Base-by-base conservation (phyloP, 2,888 invertebrate genomes). In the Craniophora ligustri region DNA sequence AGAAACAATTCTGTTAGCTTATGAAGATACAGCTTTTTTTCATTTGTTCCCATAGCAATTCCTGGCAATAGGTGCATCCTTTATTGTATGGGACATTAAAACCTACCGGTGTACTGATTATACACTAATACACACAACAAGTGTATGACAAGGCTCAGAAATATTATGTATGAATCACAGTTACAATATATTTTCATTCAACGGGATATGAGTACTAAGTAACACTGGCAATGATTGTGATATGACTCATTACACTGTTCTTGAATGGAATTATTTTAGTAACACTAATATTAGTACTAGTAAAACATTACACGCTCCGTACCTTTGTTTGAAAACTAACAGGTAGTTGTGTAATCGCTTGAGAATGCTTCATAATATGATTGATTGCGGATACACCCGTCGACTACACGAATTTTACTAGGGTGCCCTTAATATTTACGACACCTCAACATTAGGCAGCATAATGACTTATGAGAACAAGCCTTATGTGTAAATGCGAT, bases 361-460 rank as follows among this genome's bases (percentile, higher is more conserved):
- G 31, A 44, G 28, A 47, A 30, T 57, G 45, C 42, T 59, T 54
- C 46, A 49, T 55, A 48, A 41, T 31, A 67, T 68, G 72, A 79
- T 76, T 76, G 72, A 78, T 78, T 63, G 69, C 66, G 70, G 71
- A 71, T 65, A 72, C 71, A 74, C 62, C 64, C 77, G 74, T 72
- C 78, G 47, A 32, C 18, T 41, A 54, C 54, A 53, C 23, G 28
- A 60, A 66, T 67, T 71, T 71, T 66, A 65, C 60, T 61, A 59
- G 54, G 45, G 45, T 58, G 35, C 26, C 34, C 30, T 3, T 46
- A 35, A 51, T 55, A 34, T 58, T 42, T 35, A 69, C 38, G 48
- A 48, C n/a, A 40, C 36, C 21, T 42, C 13, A 45, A 42, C 40
- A 36, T 42, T 28, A 44, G 42, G 18, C 13, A 18, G 11, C 23